A percentile compares a stretch with the other conserved stretches of the same genome.
phyloP scores from a whole-genome alignment of 30 jellyfish, hydroid and myxozoan genomes.

The Pseudorhiza aurosa region DNA sequence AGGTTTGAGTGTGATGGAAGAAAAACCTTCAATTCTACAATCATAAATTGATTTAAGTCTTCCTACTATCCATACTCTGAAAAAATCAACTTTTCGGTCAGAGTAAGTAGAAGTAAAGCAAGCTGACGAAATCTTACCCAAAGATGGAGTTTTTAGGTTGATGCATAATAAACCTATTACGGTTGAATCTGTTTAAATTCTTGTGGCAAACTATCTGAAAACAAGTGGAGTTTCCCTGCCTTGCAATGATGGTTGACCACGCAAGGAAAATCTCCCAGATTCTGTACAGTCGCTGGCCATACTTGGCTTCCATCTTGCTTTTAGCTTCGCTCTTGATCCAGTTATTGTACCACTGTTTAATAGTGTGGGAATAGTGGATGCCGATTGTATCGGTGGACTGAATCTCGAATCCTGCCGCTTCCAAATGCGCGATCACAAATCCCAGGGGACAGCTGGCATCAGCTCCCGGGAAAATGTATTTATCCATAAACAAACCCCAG shows the following conservation, averaged over 20 bases:
- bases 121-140: slow-evolving; percentile 11
- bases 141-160: slow-evolving; percentile 34
- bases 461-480: slow-evolving; percentile 97
- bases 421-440: slow-evolving; percentile 82
- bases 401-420: slow-evolving; percentile 93
- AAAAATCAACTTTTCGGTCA: not conserved
- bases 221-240: slow-evolving; percentile 98
- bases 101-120: not conserved
- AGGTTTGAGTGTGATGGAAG: too few species aligned
- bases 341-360: slow-evolving; percentile 81
- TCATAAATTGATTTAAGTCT: too few species aligned
- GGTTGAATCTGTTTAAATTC: slow-evolving; percentile 68
- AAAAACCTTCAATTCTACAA: too few species aligned
- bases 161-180: slow-evolving; percentile 61
- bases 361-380: slow-evolving; percentile 91
- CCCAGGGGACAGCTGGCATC: slow-evolving; percentile 95
- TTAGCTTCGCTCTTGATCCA: slow-evolving; percentile 77
- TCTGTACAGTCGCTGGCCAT: slow-evolving; percentile 86
- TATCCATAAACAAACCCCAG: slow-evolving; percentile 96
- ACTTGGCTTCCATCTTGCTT: slow-evolving; percentile 55
- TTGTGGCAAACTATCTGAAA: slow-evolving; percentile 87
- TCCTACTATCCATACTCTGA: too few species aligned
- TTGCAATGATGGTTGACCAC: slow-evolving; percentile 92
- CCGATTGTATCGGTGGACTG: slow-evolving; percentile 89
- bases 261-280: slow-evolving; percentile 93